Evolutionary conservation across 2,797 vertebrate species (phyloP).

Genomic region (Trichosurus vulpecula): DNA sequence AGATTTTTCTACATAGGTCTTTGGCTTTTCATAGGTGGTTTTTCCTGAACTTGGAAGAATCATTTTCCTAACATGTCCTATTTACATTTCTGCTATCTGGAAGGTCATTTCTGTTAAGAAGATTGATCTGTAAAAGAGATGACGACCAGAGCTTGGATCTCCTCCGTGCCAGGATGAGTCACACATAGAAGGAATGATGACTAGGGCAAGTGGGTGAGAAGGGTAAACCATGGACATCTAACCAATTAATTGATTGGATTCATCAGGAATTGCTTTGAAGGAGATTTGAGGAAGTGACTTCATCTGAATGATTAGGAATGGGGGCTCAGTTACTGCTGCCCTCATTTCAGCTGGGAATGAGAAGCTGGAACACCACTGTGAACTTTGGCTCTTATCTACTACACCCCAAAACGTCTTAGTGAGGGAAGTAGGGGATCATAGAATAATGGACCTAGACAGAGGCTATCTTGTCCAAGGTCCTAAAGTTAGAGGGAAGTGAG

Average conservation of each 20-base stretch:
- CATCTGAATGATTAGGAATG: neutral
- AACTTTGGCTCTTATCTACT: neutral
- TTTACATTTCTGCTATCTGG: slow-evolving; percentile 8
- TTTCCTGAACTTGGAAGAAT: neutral
- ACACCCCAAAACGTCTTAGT: neutral
- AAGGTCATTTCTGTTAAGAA: slow-evolving; percentile 7
- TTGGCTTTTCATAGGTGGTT: neutral
- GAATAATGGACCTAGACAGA: neutral
- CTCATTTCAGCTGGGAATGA: neutral
- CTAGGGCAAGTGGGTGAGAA: neutral
- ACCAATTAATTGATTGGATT: neutral
- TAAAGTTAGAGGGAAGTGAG: neutral
- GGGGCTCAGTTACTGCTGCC: neutral
- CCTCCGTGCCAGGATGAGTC: slow-evolving; percentile 19
- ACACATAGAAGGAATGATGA: neutral
- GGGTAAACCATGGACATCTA: neutral
- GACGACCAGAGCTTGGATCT: neutral
- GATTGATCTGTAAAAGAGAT: slow-evolving; percentile 24
- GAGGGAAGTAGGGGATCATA: neutral
- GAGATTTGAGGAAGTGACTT: neutral
- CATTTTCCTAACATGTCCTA: neutral
- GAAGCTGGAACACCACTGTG: neutral
- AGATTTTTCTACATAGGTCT: neutral
- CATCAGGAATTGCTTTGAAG: neutral
- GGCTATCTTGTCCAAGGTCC: neutral